Evolutionary conservation across 2,888 invertebrate genomes (phyloP), one percentile per base, ranked within the genome.

Genomic region (Romanomermis culicivorax): DNA sequence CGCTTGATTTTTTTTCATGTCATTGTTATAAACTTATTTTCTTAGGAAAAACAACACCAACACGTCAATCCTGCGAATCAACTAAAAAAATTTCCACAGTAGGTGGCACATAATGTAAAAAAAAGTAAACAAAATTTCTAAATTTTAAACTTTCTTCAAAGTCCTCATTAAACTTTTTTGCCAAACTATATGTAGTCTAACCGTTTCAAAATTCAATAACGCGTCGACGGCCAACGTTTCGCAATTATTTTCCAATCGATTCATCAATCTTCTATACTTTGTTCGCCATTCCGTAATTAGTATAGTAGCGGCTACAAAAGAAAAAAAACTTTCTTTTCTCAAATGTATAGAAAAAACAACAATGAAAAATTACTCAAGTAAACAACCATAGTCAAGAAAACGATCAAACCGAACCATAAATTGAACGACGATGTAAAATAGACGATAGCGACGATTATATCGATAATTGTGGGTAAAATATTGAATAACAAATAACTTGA

Each of bases 261-360:
- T 97, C 88, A 91, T 89, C 2, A 82, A 78, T 30, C 93, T 76
- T 62, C 91, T 83, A 72, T 79, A 95, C 70, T 93, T 86, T 0
- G 93, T 95, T 17, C 95, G 77, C 95, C 95, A 95, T 73, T 95
- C 93, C 0, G 95, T 95, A n/a, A 95, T 78, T 20, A 74, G 71
- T 65, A 95, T 80, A 1, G 95, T 95, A 14, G 79, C 77, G 66
- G 76, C 87, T 89, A 70, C 17, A 73, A 72, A 53, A 42, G 55
- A 49, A 55, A 54, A n/a, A 23, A 11, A 23, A 45, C 7, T 45
- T 45, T 45, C 4, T n/a, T n/a, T 45, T n/a, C 11, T 23, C 4
- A 23, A 11, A n/a, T 23, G 23, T 7, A 23, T 11, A 11, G 23
- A 23, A n/a, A 45, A 45, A 45, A 36, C 36, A 36, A 36, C 17